Percentiles rank a stretch among this genome's conserved stretches.
Evolutionary conservation across 2,888 invertebrate genomes (phyloP).

Genomic region (Lissocephala sabroskyi): DNA sequence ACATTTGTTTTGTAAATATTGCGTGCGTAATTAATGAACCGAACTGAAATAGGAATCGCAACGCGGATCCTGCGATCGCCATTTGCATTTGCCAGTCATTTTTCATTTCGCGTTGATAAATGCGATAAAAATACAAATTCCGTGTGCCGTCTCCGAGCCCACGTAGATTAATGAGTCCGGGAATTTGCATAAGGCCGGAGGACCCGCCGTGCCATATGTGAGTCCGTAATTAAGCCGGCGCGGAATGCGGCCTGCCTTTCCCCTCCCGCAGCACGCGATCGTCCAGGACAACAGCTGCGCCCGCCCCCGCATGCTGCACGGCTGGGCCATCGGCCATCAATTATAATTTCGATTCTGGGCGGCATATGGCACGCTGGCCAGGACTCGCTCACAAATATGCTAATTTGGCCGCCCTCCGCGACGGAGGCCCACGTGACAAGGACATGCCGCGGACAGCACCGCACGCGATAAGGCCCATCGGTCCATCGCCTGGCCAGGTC

Average conservation of each 20-base stretch:
- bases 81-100: too few relatives aligned
- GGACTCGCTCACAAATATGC: too few relatives aligned
- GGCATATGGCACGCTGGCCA: constrained; percentile 3
- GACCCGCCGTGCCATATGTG: constrained; percentile 15
- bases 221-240: constrained; percentile 35
- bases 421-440: constrained; percentile 42
- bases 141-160: constrained; percentile 34
- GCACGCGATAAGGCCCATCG: constrained; percentile 54
- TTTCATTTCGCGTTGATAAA: constrained; percentile 52
- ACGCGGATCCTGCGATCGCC: too few relatives aligned
- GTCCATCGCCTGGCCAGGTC: constrained; percentile 18
- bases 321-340: not conserved
- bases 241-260: constrained; percentile 1
- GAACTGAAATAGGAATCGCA: constrained; percentile 34
- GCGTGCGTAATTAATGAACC: constrained; percentile 70
- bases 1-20: constrained; percentile 73
- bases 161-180: constrained; percentile 44
- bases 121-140: constrained; percentile 17
- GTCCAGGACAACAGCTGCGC: constrained; percentile 14
- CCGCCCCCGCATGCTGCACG: not conserved
- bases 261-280: constrained; percentile 45
- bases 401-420: constrained; percentile 29
- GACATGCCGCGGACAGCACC: constrained; percentile 39
- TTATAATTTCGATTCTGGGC: not conserved
- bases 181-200: constrained; percentile 40